A percentile compares a stretch with the other conserved stretches of the same genome.
Conservation (phyloP, 2,888 invertebrate genomes). For the Hirtodrosophila histrioides region DNA sequence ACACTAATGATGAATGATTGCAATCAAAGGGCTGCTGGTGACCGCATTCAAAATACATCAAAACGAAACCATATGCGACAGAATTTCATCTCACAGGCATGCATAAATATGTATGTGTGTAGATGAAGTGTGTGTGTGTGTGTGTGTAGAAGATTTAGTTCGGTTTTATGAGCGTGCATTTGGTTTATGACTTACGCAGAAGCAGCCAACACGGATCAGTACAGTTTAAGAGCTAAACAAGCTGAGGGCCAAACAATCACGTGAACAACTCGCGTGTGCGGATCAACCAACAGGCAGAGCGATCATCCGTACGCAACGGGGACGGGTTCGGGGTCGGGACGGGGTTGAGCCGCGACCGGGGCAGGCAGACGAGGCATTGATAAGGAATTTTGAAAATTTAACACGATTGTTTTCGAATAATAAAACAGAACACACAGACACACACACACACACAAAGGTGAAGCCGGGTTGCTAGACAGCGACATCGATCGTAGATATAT, state of each 20-base stretch:
- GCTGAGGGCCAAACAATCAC: constrained; percentile 38
- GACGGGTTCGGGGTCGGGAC: not conserved
- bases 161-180: constrained; percentile 20
- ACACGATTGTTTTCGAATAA: constrained; percentile 30
- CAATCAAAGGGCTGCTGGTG: too few species aligned
- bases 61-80: too few species aligned
- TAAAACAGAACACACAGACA: constrained; percentile 25
- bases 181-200: constrained; percentile 63
- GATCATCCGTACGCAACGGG: constrained; percentile 1
- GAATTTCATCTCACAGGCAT: too few species aligned
- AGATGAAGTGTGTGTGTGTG: too few species aligned
- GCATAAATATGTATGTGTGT: too few species aligned
- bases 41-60: too few species aligned
- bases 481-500: constrained; percentile 5
- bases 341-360: not conserved
- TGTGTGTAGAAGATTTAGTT: not conserved
- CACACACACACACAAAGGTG: not conserved
- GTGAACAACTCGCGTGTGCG: constrained; percentile 41
- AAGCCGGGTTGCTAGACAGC: constrained; percentile 3
- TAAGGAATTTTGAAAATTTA: constrained; percentile 37
- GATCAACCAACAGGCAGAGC: constrained; percentile 31
- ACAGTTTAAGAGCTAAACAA: constrained; percentile 9
- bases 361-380: constrained; percentile 41
- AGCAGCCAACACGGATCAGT: constrained; percentile 26
- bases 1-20: too few species aligned